A percentile compares a stretch with the other conserved stretches of the same genome.
These are phyloP conservation scores for Lucifuga dentata DNA, from an alignment of 2,113 vertebrate species.

Conservation along the genomic window DNA sequence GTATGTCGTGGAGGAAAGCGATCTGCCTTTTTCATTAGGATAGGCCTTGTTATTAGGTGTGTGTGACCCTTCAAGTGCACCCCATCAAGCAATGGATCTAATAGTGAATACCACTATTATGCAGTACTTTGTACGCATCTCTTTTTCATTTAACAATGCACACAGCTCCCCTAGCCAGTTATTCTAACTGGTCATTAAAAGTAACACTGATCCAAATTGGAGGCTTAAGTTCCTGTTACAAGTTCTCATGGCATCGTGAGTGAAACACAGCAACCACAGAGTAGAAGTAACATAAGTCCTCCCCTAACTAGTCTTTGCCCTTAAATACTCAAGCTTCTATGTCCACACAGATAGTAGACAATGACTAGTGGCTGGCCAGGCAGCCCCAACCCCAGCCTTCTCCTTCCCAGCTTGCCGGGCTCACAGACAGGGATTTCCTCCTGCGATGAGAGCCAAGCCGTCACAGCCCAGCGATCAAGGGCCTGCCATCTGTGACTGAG, in stretches of 20 bases:
- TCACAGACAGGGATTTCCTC: constrained; percentile 84
- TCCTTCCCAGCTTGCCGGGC: constrained; percentile 66
- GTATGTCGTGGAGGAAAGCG: constrained; percentile 39
- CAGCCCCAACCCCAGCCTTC: constrained; percentile 57
- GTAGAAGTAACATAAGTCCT: constrained; percentile 50
- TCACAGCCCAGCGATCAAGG: constrained; percentile 84
- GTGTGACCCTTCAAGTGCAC: constrained; percentile 74
- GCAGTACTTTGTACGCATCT: constrained; percentile 70
- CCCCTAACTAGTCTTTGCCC: constrained; percentile 39
- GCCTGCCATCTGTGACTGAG: constrained; percentile 82
- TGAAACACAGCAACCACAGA: constrained; percentile 55
- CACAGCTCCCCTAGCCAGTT: constrained; percentile 56
- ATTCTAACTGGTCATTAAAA: constrained; percentile 72
- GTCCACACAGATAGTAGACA: constrained; percentile 64
- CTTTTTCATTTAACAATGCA: constrained; percentile 74
- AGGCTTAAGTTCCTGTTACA: constrained; percentile 60
- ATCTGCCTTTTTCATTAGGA: constrained; percentile 71
- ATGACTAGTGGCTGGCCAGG: constrained; percentile 69
- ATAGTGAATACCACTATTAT: constrained; percentile 72
- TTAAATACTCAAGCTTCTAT: constrained; percentile 49
- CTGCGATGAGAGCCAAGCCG: constrained; percentile 80
- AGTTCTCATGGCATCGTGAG: constrained; percentile 32
- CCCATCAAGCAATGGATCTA: constrained; percentile 73
- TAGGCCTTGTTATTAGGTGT: constrained; percentile 68
- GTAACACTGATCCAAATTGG: constrained; percentile 61